phyloP scores from a whole-genome alignment of 2,113 vertebrate genomes.

The Serinus canaria region DNA sequence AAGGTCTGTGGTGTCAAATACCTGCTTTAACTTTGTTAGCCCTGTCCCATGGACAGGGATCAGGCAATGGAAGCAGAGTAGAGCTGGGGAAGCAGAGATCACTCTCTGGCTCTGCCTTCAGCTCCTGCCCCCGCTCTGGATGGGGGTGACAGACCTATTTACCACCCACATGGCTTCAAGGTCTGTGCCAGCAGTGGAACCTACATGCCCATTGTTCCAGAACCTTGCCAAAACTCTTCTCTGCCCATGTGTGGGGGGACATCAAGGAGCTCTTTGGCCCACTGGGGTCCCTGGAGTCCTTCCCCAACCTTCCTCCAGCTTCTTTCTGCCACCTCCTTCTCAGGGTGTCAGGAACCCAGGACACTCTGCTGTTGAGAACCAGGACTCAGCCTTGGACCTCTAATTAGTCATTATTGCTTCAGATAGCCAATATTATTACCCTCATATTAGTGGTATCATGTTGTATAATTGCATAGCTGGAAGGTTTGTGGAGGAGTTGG shows the following conservation, averaged over 20 bases:
- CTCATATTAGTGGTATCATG: not conserved
- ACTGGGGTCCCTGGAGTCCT: not conserved
- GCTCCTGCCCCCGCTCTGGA: not conserved
- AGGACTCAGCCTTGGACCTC: not conserved
- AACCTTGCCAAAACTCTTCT: not conserved
- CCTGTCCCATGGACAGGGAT: not conserved
- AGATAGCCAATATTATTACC: not conserved
- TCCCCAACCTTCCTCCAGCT: not conserved
- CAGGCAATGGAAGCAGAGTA: not conserved
- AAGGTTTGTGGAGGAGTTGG: not conserved
- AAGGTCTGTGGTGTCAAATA: not conserved
- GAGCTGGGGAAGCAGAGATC: not conserved
- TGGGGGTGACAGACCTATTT: not conserved
- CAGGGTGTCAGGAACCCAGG: not conserved
- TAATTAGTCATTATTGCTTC: not conserved
- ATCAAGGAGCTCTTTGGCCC: not conserved
- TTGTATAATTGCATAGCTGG: not conserved
- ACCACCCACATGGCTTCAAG: rapidly evolving
- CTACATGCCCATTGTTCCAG: not conserved
- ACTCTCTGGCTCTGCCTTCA: not conserved
- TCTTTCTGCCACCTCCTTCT: not conserved
- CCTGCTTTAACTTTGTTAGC: not conserved
- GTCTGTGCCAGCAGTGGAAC: not conserved
- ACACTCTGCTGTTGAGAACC: not conserved
- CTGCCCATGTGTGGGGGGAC: not conserved